Conservation (phyloP, 2,888 invertebrate genomes). For the Drosophila paracracens region DNA sequence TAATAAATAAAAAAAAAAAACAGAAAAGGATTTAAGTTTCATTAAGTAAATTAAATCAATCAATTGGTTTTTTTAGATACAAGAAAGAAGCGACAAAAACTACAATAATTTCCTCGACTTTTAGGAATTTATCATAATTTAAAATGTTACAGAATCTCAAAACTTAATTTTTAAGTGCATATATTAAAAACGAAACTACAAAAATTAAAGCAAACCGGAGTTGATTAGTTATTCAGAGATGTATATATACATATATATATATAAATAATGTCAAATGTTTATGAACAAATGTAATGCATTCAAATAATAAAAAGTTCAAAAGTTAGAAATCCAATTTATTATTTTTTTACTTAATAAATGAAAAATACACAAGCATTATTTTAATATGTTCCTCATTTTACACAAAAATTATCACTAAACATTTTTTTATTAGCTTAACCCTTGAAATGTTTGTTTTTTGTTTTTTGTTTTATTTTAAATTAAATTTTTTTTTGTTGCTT, state of each 20-base stretch:
- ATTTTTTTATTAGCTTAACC: not conserved
- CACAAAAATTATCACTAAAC: not conserved
- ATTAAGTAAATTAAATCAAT: not conserved
- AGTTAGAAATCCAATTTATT: not conserved
- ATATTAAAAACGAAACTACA: not conserved
- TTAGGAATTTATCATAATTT: not conserved
- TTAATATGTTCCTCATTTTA: not conserved
- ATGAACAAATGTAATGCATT: not conserved
- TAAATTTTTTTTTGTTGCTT: not conserved
- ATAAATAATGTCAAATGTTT: not conserved
- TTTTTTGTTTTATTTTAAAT: accelerated
- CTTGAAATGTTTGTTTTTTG: no score
- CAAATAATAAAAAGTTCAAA: not conserved
- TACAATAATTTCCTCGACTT: not conserved
- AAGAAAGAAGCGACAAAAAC: not conserved
- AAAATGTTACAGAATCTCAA: not conserved
- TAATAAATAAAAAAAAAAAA: not conserved
- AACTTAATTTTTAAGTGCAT: not conserved
- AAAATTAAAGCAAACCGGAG: not conserved
- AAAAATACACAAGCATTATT: not conserved
- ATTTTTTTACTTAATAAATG: not conserved
- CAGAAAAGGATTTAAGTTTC: not conserved
- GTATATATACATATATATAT: not conserved
- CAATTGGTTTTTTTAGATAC: not conserved
- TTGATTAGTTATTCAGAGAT: not conserved